Conservation (phyloP, 2,113 vertebrate species). For the Halichoerus grypus region DNA sequence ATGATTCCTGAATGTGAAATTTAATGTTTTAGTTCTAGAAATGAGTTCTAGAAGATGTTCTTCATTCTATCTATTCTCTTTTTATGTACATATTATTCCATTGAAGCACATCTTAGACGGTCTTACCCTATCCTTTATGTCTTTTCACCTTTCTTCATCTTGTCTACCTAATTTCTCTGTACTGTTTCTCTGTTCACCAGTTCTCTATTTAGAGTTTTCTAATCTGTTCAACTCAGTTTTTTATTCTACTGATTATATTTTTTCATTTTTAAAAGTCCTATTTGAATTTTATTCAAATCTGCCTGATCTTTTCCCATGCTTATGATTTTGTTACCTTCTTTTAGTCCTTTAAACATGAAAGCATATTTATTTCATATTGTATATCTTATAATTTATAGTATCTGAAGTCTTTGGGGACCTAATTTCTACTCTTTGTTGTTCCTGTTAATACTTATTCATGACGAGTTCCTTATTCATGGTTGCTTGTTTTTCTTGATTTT, state of each 20-base stretch:
- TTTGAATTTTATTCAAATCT: background rate
- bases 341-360: background rate
- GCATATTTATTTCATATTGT: background rate
- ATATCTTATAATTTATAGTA: background rate
- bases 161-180: background rate
- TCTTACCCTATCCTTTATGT: background rate
- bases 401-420: background rate
- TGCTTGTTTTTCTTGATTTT: background rate
- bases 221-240: background rate
- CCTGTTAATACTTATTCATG: background rate
- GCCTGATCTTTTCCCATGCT: background rate
- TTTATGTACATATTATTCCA: background rate
- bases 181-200: background rate
- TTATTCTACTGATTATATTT: background rate
- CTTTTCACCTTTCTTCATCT: background rate
- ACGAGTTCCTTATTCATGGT: background rate
- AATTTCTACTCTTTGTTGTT: background rate
- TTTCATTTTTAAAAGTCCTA: background rate
- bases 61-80: background rate
- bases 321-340: background rate
- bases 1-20: background rate
- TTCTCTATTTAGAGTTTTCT: background rate
- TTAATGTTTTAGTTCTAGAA: background rate
- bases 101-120: background rate
- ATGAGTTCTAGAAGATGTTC: background rate